Evolutionary conservation across 2,888 invertebrate genomes (phyloP).

Genomic region (Leptopilina syphax): DNA sequence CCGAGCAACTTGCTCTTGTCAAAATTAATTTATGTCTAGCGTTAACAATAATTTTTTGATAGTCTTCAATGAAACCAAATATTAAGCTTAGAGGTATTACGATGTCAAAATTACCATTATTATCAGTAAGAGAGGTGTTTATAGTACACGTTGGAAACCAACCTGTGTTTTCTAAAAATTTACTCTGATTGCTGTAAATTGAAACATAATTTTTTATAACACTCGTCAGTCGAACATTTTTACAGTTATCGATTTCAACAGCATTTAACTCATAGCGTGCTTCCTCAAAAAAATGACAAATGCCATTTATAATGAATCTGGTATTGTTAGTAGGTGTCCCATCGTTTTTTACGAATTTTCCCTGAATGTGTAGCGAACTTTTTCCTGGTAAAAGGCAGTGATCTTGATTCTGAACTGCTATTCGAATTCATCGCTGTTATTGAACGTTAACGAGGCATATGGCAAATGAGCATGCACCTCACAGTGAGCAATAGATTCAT

Average conservation of each 20-base stretch:
- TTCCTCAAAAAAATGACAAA: constrained; percentile 67
- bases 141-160: constrained; percentile 27
- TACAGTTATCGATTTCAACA: constrained; percentile 65
- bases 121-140: too few species aligned
- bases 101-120: too few species aligned
- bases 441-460: constrained; percentile 27
- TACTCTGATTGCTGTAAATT: constrained; percentile 39
- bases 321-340: background rate
- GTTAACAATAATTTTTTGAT: constrained; percentile 44
- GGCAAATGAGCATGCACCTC: constrained; percentile 46
- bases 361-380: constrained; percentile 47
- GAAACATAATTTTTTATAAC: constrained; percentile 70
- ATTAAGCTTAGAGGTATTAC: too few species aligned
- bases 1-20: constrained; percentile 42
- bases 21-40: constrained; percentile 46
- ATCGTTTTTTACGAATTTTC: background rate
- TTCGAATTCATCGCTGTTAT: constrained; percentile 54
- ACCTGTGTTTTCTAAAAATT: constrained; percentile 46
- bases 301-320: constrained; percentile 53
- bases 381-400: constrained; percentile 46
- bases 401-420: constrained; percentile 48
- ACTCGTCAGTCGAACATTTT: constrained; percentile 68
- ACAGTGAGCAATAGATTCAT: constrained; percentile 49
- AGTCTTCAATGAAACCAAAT: constrained; percentile 34
- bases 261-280: constrained; percentile 70